These are phyloP conservation scores for Sparus aurata DNA, from an alignment of 2,797 vertebrate species.

Conservation along the genomic window DNA sequence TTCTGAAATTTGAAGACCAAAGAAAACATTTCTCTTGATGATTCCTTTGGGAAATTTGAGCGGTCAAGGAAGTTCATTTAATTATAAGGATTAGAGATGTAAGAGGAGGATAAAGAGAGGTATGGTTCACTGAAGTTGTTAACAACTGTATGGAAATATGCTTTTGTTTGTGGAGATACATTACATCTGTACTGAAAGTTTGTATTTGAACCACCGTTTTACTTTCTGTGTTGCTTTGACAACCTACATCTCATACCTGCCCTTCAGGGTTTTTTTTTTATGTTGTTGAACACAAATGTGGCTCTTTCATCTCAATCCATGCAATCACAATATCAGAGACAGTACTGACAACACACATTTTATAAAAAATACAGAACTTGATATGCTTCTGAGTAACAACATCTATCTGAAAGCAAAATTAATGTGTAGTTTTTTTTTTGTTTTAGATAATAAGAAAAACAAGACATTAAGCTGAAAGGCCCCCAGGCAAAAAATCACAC, in stretches of 20 bases:
- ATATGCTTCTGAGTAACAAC: background rate
- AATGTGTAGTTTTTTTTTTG: background rate
- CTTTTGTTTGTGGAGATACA: background rate
- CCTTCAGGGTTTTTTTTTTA: background rate
- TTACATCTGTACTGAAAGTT: background rate
- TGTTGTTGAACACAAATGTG: background rate
- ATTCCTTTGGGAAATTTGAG: conserved; percentile 15
- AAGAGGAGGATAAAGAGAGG: background rate
- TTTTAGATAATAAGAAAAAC: background rate
- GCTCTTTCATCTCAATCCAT: background rate
- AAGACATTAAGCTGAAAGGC: conserved; percentile 5
- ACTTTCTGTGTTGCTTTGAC: background rate
- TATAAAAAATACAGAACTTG: background rate
- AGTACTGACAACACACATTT: background rate
- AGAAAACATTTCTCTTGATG: background rate
- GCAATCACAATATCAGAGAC: background rate
- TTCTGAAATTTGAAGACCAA: conserved; percentile 18
- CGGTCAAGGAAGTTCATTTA: conserved; percentile 5
- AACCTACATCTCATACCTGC: background rate
- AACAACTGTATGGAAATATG: background rate
- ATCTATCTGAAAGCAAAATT: background rate
- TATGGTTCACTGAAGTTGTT: background rate
- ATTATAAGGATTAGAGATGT: background rate
- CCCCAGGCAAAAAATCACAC: background rate
- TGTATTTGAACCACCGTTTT: background rate